phyloP scores from a whole-genome alignment of 2,797 vertebrate species.

The Microhierax caerulescens region DNA sequence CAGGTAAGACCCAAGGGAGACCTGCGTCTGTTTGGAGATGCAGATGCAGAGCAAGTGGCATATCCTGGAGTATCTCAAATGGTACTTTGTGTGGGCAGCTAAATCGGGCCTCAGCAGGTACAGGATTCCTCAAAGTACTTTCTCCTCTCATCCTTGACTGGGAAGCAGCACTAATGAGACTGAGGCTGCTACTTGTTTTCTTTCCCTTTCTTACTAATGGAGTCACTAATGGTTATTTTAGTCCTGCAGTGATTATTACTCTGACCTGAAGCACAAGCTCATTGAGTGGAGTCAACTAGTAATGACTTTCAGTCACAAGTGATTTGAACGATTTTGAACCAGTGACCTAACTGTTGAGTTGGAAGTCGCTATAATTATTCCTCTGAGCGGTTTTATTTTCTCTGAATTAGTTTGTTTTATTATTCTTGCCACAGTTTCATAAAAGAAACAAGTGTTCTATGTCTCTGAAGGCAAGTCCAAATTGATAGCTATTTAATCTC shows the following conservation, averaged over 20 bases:
- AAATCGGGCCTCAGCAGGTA: not conserved
- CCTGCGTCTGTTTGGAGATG: not conserved
- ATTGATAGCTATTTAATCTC: slow-evolving; percentile 8
- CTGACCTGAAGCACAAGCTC: slow-evolving; percentile 51
- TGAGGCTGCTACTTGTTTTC: not conserved
- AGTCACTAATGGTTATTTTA: not conserved
- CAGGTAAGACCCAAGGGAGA: not conserved
- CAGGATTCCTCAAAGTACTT: not conserved
- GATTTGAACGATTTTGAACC: slow-evolving; percentile 53
- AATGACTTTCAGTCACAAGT: slow-evolving; percentile 61
- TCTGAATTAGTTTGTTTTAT: slow-evolving; percentile 20
- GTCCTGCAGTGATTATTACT: slow-evolving; percentile 52
- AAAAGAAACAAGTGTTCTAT: not conserved
- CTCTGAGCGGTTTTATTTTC: slow-evolving; percentile 36
- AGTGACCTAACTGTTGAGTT: slow-evolving; percentile 29
- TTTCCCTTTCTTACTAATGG: not conserved
- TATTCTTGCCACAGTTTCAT: slow-evolving; percentile 11
- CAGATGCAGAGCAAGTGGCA: not conserved
- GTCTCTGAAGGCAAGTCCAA: slow-evolving; percentile 18
- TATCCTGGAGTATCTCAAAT: not conserved
- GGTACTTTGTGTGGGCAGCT: not conserved
- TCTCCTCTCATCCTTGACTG: not conserved
- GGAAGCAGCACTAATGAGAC: not conserved
- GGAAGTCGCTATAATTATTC: slow-evolving; percentile 45
- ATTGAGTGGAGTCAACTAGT: slow-evolving; percentile 55